Percentiles rank a stretch among this genome's conserved stretches.
Conservation (phyloP, 2,113 vertebrate species). For the Beaufortia kweichowensis region DNA sequence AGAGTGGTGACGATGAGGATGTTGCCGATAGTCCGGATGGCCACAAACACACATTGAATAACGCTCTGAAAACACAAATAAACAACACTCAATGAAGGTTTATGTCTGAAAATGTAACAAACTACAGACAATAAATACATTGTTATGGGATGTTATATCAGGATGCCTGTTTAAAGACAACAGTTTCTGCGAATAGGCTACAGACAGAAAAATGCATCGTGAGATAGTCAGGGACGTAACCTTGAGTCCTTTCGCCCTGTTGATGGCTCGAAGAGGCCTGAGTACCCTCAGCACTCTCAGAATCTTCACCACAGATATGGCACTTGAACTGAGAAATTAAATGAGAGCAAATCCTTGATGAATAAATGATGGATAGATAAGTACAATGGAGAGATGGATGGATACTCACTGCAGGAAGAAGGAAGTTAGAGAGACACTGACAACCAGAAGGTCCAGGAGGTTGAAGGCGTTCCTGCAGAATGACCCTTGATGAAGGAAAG, state of each 20-base stretch:
- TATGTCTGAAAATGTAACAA: too few relatives aligned
- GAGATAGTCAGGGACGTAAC: constrained; percentile 61
- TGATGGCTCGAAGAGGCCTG: constrained; percentile 89
- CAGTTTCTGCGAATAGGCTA: background rate
- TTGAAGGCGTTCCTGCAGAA: constrained; percentile 97
- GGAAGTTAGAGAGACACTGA: constrained; percentile 89
- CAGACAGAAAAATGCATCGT: constrained; percentile 5
- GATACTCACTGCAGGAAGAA: constrained; percentile 88
- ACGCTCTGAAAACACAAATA: constrained; percentile 78
- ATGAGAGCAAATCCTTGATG: background rate
- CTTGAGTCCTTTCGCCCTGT: constrained; percentile 93
- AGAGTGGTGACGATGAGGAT: constrained; percentile 92
- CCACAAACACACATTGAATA: constrained; percentile 92
- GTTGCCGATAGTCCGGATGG: constrained; percentile 91
- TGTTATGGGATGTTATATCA: background rate
- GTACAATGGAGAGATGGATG: background rate
- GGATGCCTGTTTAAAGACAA: background rate
- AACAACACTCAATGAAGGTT: constrained; percentile 21
- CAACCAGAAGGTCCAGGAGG: constrained; percentile 87
- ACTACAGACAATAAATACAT: background rate
- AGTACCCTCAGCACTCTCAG: constrained; percentile 87
- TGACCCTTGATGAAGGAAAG: constrained; percentile 88
- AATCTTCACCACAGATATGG: constrained; percentile 94
- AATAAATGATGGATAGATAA: background rate
- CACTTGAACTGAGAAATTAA: constrained; percentile 80